Base-by-base conservation (phyloP, 2,113 vertebrate species). In the Cynoglossus semilaevis region DNA sequence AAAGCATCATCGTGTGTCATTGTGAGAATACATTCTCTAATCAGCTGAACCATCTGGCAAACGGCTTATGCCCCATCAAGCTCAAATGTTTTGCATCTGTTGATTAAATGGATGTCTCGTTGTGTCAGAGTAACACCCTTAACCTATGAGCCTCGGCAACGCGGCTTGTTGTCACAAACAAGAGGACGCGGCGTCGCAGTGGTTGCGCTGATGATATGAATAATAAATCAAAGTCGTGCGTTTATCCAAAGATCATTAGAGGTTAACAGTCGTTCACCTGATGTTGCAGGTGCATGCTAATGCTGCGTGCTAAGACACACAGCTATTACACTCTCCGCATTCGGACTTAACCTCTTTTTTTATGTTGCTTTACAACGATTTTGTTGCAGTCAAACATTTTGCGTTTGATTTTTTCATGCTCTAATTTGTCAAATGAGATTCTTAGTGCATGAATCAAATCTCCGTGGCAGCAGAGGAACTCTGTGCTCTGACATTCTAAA, bases 1-100 rank as follows among this genome's bases (percentile, higher is more conserved):
- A 29, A 88, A 84, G 75, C 81, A 87, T 90, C 86, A 85, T 87
- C 86, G 86, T 91, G 88, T 84, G 87, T 91, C 90, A 88, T 76
- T 82, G 84, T 88, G 77, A 85, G 78, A 77, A 84, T 87, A 86
- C 88, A 79, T 81, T 72, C 80, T 74, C 82, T 90, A 90, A 91
- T 91, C 88, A 88, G 87, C 84, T 66, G 70, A 71, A 58, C 89
- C 91, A 92, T 91, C 90, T 92, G 90, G 88, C 84, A 81, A 79
- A 84, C 77, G 61, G 82, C 81, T 74, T 82, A 85, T 75, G 87
- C 88, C 72, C 86, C 88, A 88, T 86, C 81, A 80, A 88, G 83
- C 86, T 84, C 84, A 87, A 91, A 89, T 83, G 85, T 79, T 71
- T 74, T 87, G 88, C 89, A 90, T 91, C 88, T 89, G 89, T 87